Conservation (phyloP, 92 coral and sea anemone genomes). For the Epizoanthus rinbou region DNA sequence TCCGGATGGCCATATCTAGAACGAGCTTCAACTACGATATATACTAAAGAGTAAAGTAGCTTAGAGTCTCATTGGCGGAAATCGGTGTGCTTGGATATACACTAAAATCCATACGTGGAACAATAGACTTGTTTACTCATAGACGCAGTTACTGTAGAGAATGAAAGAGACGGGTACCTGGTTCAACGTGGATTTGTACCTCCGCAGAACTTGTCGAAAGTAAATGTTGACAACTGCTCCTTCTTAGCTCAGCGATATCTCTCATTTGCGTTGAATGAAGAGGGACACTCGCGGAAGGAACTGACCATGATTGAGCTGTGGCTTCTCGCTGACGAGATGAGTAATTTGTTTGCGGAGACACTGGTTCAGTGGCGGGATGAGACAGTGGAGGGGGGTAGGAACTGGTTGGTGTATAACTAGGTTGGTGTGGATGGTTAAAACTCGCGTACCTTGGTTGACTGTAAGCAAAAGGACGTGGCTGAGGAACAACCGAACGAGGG, state of each 20-base stretch:
- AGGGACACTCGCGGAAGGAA: constrained; percentile 18
- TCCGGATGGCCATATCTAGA: too few relatives aligned
- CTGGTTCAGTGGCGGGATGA: constrained; percentile 49
- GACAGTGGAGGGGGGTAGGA: constrained; percentile 68
- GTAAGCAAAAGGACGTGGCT: constrained; percentile 24
- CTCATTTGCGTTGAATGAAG: constrained; percentile 31
- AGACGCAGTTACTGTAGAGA: background rate
- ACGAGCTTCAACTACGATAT: too few relatives aligned
- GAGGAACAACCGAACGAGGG: constrained; percentile 9
- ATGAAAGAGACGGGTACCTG: constrained; percentile 4
- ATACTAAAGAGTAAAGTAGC: too few relatives aligned
- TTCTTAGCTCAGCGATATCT: constrained; percentile 21
- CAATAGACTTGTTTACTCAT: too few relatives aligned
- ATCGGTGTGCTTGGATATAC: background rate
- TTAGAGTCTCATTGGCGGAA: too few relatives aligned
- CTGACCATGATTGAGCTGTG: constrained; percentile 12
- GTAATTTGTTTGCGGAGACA: background rate
- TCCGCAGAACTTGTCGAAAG: constrained; percentile 19
- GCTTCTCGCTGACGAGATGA: constrained; percentile 36
- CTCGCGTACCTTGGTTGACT: constrained; percentile 21
- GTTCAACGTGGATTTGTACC: constrained; percentile 5
- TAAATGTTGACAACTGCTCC: constrained; percentile 27
- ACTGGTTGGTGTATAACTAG: constrained; percentile 28
- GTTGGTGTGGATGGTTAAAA: constrained; percentile 3
- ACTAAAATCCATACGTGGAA: background rate